Evolutionary conservation across 2,888 invertebrate species (phyloP).

Genomic region (Agelastica alni): DNA sequence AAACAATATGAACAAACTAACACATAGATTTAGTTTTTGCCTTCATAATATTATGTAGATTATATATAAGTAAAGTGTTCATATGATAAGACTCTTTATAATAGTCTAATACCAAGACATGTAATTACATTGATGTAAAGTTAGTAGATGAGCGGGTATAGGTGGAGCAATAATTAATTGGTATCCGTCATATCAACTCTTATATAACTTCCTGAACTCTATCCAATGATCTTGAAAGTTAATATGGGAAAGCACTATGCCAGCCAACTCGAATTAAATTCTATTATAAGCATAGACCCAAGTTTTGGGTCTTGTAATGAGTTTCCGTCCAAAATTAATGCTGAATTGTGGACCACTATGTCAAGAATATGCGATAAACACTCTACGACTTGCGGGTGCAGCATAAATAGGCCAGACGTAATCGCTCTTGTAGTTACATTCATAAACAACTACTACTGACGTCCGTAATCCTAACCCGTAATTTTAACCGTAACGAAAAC

Average conservation of each 20-base stretch:
- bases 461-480: too few species aligned
- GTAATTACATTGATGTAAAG: slow-evolving; percentile 6
- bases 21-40: too few species aligned
- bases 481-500: too few species aligned
- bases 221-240: slow-evolving; percentile 23
- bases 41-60: too few species aligned
- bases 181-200: slow-evolving; percentile 21
- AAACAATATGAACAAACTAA: too few species aligned
- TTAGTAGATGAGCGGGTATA: slow-evolving; percentile 7
- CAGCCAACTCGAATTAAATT: slow-evolving; percentile 19
- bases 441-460: too few species aligned
- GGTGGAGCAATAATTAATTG: slow-evolving; percentile 24
- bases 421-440: too few species aligned
- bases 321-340: slow-evolving; percentile 23
- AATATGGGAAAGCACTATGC: slow-evolving; percentile 20
- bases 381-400: slow-evolving; percentile 1
- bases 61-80: too few species aligned
- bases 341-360: slow-evolving; percentile 15
- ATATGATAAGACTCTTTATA: too few species aligned
- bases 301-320: slow-evolving; percentile 22
- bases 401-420: too few species aligned
- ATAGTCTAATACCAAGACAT: too few species aligned
- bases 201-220: slow-evolving; percentile 21
- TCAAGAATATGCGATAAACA: slow-evolving; percentile 12
- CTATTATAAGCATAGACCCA: slow-evolving; percentile 21